These are phyloP conservation scores for Saturnia japonica DNA, from an alignment of 2,888 invertebrate species.

Conservation along the genomic window DNA sequence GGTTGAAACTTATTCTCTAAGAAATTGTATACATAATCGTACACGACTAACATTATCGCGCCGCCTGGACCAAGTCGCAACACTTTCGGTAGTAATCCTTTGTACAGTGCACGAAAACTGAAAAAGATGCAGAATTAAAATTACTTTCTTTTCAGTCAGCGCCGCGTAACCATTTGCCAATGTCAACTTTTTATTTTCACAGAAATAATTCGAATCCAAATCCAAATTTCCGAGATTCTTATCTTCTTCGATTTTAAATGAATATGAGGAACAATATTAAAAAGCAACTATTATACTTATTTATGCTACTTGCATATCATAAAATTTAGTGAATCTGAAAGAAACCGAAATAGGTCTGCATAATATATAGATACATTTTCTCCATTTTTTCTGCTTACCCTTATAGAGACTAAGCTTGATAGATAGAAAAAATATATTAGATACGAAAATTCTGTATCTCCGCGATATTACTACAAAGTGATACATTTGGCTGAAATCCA, in stretches of 20 bases:
- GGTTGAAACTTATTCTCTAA: slow-evolving; percentile 77
- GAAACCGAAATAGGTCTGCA: no score
- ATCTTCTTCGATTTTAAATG: no score
- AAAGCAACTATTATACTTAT: no score
- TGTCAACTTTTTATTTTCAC: background rate
- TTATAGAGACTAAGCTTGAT: background rate
- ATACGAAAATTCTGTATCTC: background rate
- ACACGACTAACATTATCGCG: slow-evolving; percentile 96
- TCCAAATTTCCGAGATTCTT: no score
- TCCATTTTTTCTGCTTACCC: background rate
- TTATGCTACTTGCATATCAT: no score
- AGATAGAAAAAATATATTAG: background rate
- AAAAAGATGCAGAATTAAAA: slow-evolving; percentile 33
- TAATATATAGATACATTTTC: no score
- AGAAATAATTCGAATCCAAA: no score
- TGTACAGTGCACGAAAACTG: slow-evolving; percentile 93
- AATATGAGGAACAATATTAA: no score
- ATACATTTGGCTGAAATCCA: background rate
- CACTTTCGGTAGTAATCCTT: slow-evolving; percentile 95
- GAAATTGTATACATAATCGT: slow-evolving; percentile 91
- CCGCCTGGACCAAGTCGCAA: slow-evolving; percentile 96
- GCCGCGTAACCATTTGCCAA: background rate
- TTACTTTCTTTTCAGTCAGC: background rate
- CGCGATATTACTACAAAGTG: background rate
- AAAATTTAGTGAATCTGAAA: no score